A percentile compares a stretch with the other conserved stretches of the same genome.
phyloP scores from a whole-genome alignment of 2,888 invertebrate species.

The Xestia ashworthii region DNA sequence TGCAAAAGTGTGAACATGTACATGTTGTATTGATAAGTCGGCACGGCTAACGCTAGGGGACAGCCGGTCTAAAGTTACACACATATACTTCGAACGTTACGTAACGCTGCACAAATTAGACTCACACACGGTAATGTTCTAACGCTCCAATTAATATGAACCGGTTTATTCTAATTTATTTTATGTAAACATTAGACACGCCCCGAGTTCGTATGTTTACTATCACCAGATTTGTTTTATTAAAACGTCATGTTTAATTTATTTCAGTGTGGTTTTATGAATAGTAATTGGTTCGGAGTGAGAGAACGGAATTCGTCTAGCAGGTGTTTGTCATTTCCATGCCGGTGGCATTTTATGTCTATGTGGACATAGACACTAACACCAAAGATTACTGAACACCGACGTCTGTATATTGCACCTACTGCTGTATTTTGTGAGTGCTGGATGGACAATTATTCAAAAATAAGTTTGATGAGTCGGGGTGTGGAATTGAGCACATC shows the following conservation, averaged over 20 bases:
- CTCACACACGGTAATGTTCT: conserved; percentile 80
- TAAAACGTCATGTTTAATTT: conserved; percentile 70
- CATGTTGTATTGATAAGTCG: conserved; percentile 64
- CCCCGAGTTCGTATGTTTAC: conserved; percentile 64
- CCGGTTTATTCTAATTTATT: conserved; percentile 80
- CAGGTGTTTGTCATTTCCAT: conserved; percentile 44
- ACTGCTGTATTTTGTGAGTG: background rate
- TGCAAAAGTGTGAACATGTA: conserved; percentile 70
- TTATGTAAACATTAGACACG: conserved; percentile 76
- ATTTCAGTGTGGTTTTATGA: conserved; percentile 62
- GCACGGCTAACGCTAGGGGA: conserved; percentile 60
- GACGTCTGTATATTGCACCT: background rate
- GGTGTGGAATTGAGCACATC: background rate
- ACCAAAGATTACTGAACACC: conserved; percentile 8
- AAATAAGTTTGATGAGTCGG: background rate
- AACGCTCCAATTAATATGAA: conserved; percentile 84
- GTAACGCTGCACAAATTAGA: conserved; percentile 68
- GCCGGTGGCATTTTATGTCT: conserved; percentile 18
- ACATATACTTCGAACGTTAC: conserved; percentile 51
- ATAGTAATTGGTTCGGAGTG: conserved; percentile 56
- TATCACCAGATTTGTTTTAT: conserved; percentile 68
- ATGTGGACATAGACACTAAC: conserved; percentile 25
- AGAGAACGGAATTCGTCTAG: conserved; percentile 44
- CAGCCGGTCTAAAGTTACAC: conserved; percentile 66
- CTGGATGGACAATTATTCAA: background rate